Conservation (phyloP, 2,888 invertebrate genomes). For the Zygothrica quintamaculata region DNA sequence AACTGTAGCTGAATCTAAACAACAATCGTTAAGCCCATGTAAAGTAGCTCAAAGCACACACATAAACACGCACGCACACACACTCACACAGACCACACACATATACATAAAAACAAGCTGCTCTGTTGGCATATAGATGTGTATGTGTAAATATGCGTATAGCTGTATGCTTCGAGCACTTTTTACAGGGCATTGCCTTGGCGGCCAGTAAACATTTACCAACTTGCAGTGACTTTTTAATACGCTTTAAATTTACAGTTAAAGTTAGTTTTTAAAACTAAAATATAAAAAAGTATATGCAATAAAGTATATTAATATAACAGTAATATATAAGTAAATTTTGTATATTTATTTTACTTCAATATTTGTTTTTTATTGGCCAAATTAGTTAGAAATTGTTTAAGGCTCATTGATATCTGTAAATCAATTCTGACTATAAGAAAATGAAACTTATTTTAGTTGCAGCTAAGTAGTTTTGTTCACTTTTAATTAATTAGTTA, state of each 20-base stretch:
- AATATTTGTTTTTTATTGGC: no score
- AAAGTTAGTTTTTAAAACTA: no score
- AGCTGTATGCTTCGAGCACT: constrained; percentile 28
- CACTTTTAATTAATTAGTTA: no score
- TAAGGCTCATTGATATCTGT: no score
- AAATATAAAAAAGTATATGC: no score
- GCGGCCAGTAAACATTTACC: background rate
- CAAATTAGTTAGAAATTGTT: no score
- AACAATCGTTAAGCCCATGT: constrained; percentile 71
- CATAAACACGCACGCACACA: constrained; percentile 28
- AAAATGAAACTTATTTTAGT: no score
- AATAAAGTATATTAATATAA: no score
- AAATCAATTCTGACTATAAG: no score
- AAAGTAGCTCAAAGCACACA: constrained; percentile 65
- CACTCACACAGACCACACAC: constrained; percentile 18
- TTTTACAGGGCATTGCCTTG: constrained; percentile 59
- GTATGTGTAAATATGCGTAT: constrained; percentile 2
- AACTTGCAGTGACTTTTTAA: background rate
- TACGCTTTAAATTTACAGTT: constrained; percentile 33
- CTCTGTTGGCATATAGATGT: background rate
- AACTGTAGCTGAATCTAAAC: constrained; percentile 74
- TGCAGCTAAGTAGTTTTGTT: no score
- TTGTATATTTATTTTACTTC: no score
- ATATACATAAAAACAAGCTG: constrained; percentile 1
- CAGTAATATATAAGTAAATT: no score